Conservation (phyloP, 2,888 invertebrate species). For the Galeopsomyia nigrocyanea region DNA sequence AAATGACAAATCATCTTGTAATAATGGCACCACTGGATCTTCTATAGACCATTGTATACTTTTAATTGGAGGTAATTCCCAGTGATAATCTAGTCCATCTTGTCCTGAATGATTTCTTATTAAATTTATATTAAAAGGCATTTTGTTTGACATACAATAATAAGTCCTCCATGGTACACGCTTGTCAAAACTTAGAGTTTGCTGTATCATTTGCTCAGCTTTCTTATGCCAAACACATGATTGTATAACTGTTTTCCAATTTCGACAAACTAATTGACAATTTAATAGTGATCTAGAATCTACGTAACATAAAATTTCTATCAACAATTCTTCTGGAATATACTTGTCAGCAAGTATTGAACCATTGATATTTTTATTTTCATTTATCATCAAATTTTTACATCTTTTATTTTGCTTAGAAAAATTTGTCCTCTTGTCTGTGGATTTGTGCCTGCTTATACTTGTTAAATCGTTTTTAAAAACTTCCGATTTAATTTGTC, state of each 20-base stretch:
- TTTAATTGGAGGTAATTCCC: conserved; percentile 65
- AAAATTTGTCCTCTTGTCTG: too few relatives aligned
- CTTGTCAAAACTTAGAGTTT: conserved; percentile 56
- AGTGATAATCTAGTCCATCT: conserved; percentile 54
- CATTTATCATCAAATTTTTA: too few relatives aligned
- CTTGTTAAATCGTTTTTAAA: too few relatives aligned
- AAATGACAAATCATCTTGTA: conserved; percentile 68
- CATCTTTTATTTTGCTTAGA: too few relatives aligned
- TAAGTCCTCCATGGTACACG: conserved; percentile 67
- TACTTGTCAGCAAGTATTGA: conserved; percentile 50
- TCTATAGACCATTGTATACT: conserved; percentile 71
- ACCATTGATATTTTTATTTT: conserved; percentile 12
- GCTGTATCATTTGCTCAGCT: conserved; percentile 56
- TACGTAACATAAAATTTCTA: conserved; percentile 66
- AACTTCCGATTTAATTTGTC: too few relatives aligned
- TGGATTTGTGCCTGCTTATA: too few relatives aligned
- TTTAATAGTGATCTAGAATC: conserved; percentile 65
- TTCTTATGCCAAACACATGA: conserved; percentile 67
- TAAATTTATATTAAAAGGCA: conserved; percentile 69
- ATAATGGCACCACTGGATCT: conserved; percentile 66
- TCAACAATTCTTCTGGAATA: conserved; percentile 71
- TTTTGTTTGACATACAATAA: conserved; percentile 66
- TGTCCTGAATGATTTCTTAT: conserved; percentile 71
- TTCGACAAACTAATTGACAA: conserved; percentile 70
- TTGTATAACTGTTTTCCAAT: conserved; percentile 70